phyloP scores from a whole-genome alignment of 2,113 vertebrate genomes.

The Brevimyrus niger region DNA sequence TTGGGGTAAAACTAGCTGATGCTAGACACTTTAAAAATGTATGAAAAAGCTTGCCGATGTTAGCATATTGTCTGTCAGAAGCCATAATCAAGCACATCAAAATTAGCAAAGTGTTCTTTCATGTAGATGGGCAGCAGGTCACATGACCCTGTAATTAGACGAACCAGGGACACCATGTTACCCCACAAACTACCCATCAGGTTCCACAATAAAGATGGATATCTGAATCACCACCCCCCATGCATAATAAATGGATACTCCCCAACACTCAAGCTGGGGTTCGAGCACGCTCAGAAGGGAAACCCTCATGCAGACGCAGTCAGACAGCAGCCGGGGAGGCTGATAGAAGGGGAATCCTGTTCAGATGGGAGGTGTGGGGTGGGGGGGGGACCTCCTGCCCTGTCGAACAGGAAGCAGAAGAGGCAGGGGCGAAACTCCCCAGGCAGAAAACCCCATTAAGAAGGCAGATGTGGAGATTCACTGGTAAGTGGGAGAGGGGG shows the following conservation, averaged over 20 bases:
- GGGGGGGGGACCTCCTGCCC: not conserved
- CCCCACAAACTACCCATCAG: not conserved
- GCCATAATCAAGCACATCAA: not conserved
- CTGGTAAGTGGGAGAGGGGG: not conserved
- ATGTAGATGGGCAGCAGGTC: not conserved
- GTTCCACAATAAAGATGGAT: not conserved
- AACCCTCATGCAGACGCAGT: not conserved
- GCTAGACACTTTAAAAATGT: not conserved
- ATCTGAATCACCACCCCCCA: not conserved
- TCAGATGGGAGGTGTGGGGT: not conserved
- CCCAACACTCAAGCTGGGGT: not conserved
- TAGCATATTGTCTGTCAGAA: not conserved
- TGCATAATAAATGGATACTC: not conserved
- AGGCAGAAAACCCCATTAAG: conserved; percentile 4
- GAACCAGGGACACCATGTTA: not conserved
- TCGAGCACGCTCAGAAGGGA: not conserved
- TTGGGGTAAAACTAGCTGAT: not conserved
- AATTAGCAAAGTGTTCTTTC: not conserved
- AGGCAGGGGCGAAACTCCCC: not conserved
- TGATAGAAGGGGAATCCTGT: not conserved
- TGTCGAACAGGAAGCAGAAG: not conserved
- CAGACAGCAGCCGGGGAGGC: not conserved
- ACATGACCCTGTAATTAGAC: not conserved
- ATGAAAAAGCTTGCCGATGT: not conserved
- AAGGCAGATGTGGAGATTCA: conserved; percentile 5